A percentile compares a stretch with the other conserved stretches of the same genome.
phyloP scores from a whole-genome alignment of 2,888 invertebrate genomes.

The Pterostichus madidus region DNA sequence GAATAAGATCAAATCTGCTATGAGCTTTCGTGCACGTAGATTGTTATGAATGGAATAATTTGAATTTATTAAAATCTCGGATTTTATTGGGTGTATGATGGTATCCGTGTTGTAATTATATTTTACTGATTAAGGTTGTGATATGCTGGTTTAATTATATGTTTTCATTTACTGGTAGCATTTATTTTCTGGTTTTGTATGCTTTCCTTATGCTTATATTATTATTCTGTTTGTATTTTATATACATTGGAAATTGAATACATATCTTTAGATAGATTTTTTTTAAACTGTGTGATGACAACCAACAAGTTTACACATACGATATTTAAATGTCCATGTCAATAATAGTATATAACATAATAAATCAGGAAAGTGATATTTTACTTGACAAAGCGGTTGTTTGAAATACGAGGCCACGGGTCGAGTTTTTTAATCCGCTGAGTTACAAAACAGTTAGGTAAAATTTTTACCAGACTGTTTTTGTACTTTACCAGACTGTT shows the following conservation, averaged over 20 bases:
- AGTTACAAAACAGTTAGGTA: no score
- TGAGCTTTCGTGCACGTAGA: conserved; percentile 22
- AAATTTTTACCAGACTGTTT: no score
- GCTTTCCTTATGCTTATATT: conserved; percentile 14
- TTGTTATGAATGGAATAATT: conserved; percentile 27
- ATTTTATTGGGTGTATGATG: conserved; percentile 28
- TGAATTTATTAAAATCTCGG: conserved; percentile 26
- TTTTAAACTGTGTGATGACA: no score
- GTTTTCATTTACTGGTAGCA: conserved; percentile 28
- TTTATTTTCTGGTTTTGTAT: conserved; percentile 16
- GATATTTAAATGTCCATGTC: no score
- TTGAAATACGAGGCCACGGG: no score
- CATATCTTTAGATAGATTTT: no score
- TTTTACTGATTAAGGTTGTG: conserved; percentile 17
- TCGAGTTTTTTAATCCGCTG: no score
- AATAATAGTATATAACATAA: no score
- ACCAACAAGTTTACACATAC: no score
- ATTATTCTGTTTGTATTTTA: not conserved
- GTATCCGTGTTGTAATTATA: not conserved
- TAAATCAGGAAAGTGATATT: no score
- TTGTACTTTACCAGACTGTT: no score
- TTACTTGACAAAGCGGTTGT: no score
- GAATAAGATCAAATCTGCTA: conserved; percentile 4
- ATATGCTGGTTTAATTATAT: conserved; percentile 23
- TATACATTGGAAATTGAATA: not conserved